A percentile compares a stretch with the other conserved stretches of the same genome.
Evolutionary conservation across 2,888 invertebrate species (phyloP).

Genomic region (Caenorhabditis angaria): DNA sequence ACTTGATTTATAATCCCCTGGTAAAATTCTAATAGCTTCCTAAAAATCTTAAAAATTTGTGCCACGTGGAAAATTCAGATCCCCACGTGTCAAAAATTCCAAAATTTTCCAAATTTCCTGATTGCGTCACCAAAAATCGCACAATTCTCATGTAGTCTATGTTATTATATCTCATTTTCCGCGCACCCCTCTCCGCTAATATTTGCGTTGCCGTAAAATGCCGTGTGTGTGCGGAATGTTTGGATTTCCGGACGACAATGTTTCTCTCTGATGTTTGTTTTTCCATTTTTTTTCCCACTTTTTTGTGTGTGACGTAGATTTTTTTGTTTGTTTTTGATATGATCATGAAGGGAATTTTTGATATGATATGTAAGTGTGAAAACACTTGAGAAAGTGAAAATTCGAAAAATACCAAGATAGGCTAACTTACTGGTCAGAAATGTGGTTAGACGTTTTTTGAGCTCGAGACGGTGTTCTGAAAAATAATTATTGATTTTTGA

Average conservation of each 20-base stretch:
- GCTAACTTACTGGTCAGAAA: conserved; percentile 38
- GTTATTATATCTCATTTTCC: not conserved
- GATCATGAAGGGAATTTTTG: conserved; percentile 24
- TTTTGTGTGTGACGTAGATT: not conserved
- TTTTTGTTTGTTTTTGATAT: conserved; percentile 20
- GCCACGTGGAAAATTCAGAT: conserved; percentile 9
- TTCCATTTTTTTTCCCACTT: conserved; percentile 9
- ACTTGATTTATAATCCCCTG: no score
- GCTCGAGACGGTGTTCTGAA: conserved; percentile 36
- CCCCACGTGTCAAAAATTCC: not conserved
- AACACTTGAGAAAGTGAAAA: not conserved
- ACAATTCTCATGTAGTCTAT: not conserved
- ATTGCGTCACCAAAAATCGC: not conserved
- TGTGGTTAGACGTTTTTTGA: conserved; percentile 42
- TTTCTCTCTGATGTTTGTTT: not conserved
- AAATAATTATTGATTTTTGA: no score
- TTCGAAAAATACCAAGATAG: not conserved
- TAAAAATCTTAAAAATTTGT: no score
- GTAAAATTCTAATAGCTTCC: no score
- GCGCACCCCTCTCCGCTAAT: not conserved
- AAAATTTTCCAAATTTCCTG: not conserved
- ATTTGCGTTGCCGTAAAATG: conserved; percentile 8
- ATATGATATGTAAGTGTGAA: conserved; percentile 5
- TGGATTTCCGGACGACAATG: conserved; percentile 3
- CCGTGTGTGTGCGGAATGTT: conserved; percentile 2